phyloP scores from a whole-genome alignment of 2,888 invertebrate species.

The Petrophora chlorosata region DNA sequence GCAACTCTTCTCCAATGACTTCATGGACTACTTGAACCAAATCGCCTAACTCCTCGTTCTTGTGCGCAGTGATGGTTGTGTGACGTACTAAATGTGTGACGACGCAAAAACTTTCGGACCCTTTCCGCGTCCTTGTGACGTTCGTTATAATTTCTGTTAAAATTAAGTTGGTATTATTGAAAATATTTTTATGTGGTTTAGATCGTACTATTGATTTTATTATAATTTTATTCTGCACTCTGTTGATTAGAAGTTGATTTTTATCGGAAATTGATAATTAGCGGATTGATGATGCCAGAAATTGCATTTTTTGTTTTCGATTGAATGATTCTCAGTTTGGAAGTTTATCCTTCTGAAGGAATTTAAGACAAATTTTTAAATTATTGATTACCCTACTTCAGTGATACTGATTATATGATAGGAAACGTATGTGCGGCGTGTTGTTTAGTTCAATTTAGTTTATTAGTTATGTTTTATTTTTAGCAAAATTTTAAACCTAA shows the following conservation, averaged over 20 bases:
- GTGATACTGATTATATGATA: conserved; percentile 78
- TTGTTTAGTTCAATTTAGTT: conserved; percentile 84
- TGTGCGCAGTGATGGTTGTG: conserved; percentile 49
- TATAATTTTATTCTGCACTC: conserved; percentile 82
- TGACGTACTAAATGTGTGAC: conserved; percentile 51
- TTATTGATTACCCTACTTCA: conserved; percentile 76
- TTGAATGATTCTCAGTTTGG: conserved; percentile 59
- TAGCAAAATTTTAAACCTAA: conserved; percentile 82
- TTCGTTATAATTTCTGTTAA: conserved; percentile 78
- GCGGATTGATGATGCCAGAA: conserved; percentile 73
- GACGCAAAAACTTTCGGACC: conserved; percentile 47
- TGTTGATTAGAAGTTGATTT: conserved; percentile 80
- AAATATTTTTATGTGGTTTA: conserved; percentile 82
- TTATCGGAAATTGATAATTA: conserved; percentile 71
- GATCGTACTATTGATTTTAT: conserved; percentile 81
- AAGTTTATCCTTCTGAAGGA: conserved; percentile 67
- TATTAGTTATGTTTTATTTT: conserved; percentile 84
- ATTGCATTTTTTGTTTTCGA: conserved; percentile 75
- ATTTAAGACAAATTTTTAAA: conserved; percentile 61
- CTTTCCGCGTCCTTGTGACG: conserved; percentile 51
- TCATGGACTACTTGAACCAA: conserved; percentile 85
- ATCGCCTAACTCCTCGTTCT: conserved; percentile 71
- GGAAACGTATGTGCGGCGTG: conserved; percentile 72
- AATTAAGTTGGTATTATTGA: conserved; percentile 83
- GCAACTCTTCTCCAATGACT: conserved; percentile 85